These are phyloP conservation scores for Pyrrhia umbra DNA, from an alignment of 2,888 invertebrate species.

Conservation along the genomic window DNA sequence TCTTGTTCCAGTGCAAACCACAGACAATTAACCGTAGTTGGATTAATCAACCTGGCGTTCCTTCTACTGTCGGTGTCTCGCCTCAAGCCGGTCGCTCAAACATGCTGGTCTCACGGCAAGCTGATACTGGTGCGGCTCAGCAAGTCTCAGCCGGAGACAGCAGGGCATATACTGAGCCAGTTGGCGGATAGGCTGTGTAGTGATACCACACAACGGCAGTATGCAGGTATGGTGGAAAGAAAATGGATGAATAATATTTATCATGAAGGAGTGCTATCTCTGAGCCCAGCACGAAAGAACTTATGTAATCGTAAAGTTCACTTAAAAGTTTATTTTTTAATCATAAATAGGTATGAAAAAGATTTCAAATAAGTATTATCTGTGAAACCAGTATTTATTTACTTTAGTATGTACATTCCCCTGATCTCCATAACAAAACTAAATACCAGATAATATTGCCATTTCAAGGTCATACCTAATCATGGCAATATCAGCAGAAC, in stretches of 20 bases:
- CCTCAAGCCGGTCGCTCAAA: slow-evolving; percentile 66
- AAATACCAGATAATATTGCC: no score
- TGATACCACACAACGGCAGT: slow-evolving; percentile 72
- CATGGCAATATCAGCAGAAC: no score
- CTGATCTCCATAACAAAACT: no score
- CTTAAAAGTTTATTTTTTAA: no score
- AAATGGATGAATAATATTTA: not conserved
- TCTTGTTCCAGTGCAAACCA: slow-evolving; percentile 79
- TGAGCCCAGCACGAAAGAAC: no score
- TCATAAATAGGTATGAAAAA: no score
- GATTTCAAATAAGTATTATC: no score
- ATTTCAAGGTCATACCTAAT: no score
- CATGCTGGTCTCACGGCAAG: slow-evolving; percentile 81
- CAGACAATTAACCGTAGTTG: slow-evolving; percentile 80
- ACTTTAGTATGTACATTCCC: no score
- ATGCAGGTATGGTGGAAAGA: slow-evolving; percentile 73
- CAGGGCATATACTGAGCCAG: slow-evolving; percentile 74
- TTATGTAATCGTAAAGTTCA: no score
- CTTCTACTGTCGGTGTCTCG: slow-evolving; percentile 73
- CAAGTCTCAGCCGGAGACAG: slow-evolving; percentile 80
- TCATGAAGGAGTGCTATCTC: no score
- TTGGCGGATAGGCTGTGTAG: slow-evolving; percentile 77
- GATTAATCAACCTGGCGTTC: slow-evolving; percentile 82
- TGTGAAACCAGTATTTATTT: no score
- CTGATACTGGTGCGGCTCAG: slow-evolving; percentile 79